Conservation (phyloP, 2,888 invertebrate species). For the Harpalus rufipes region DNA sequence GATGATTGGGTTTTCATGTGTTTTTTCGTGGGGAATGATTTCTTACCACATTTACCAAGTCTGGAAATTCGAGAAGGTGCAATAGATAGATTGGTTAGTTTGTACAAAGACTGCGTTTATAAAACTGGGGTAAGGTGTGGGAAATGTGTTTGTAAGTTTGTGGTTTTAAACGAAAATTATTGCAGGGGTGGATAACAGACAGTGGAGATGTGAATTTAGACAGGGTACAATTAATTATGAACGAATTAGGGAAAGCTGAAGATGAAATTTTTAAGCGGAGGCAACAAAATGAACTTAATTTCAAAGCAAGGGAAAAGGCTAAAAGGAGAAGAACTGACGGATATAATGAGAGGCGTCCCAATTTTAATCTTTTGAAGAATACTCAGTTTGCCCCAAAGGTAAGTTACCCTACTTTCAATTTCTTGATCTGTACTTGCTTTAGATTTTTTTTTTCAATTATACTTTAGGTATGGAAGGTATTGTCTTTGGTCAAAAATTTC, state of each 20-base stretch:
- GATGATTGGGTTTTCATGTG: slow-evolving; percentile 99
- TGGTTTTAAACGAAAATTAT: slow-evolving; percentile 67
- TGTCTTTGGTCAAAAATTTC: too few species aligned
- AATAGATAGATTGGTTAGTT: slow-evolving; percentile 93
- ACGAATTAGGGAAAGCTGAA: slow-evolving; percentile 94
- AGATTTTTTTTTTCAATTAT: too few species aligned
- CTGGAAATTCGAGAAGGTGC: slow-evolving; percentile 98
- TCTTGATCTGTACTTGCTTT: too few species aligned
- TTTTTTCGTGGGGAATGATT: slow-evolving; percentile 99
- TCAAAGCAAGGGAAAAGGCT: slow-evolving; percentile 87
- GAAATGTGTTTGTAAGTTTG: neutral
- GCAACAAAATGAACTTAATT: slow-evolving; percentile 91
- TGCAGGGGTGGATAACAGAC: slow-evolving; percentile 93
- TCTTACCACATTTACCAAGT: slow-evolving; percentile 98
- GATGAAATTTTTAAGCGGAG: slow-evolving; percentile 98
- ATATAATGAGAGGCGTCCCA: slow-evolving; percentile 81
- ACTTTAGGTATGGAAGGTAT: too few species aligned
- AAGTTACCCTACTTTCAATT: slow-evolving; percentile 71
- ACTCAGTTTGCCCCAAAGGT: slow-evolving; percentile 90
- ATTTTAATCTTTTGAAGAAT: slow-evolving; percentile 84
- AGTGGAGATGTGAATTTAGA: slow-evolving; percentile 96
- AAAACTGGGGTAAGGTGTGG: slow-evolving; percentile 87
- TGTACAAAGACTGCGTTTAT: slow-evolving; percentile 97
- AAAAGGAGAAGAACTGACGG: slow-evolving; percentile 81
- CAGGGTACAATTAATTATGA: slow-evolving; percentile 96